Evolutionary conservation across 2,888 invertebrate genomes (phyloP), one percentile per base, ranked within the genome.

Genomic region (Diloba caeruleocephala): DNA sequence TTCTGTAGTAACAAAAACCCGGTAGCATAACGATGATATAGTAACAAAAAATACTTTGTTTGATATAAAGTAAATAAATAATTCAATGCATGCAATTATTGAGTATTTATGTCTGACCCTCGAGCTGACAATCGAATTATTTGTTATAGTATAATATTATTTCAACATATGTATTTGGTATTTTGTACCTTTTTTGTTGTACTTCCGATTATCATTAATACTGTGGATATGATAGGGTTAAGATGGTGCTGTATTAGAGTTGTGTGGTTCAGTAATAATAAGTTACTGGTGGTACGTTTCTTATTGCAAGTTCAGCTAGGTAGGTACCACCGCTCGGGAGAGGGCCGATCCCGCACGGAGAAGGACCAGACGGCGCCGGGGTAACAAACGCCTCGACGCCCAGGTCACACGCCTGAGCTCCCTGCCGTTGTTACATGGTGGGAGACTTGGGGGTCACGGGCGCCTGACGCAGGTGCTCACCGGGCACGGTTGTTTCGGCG

Each of bases 131-230:
- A 7, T 13, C 31, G 28, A 57, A 50, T 64, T 25, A 25, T 36
- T 42, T 39, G 38, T 28, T 14, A 14, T 25, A 25, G 3, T 13
- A 3, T 36, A 39, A 39, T 44, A 56, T 64, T 43, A 56, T 49
- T 32, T 49, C 49, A 12, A 12, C 29, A 10, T 26, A 26, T 57
- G 19, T 23, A 49, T 60, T 64, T 57, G 29, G 50, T 44, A 39
- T 57, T 29, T 7, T 33, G 33, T 3, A 21, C 41, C 29, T 28
- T 64, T 64, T 57, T 64, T 15, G 32, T 25, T 57, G 41, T 50
- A 50, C 50, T 57, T 57, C 65, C 65, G 37, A 60, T 49, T 56
- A 56, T 48, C 57, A 49, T 49, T 56, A 56, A 10, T 13, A 29
- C 1, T 7, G 29, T 13, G 2, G 4, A 26, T 3, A 13, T 29